phyloP scores from a whole-genome alignment of 2,888 invertebrate species.

The Drosophila mulleri region DNA sequence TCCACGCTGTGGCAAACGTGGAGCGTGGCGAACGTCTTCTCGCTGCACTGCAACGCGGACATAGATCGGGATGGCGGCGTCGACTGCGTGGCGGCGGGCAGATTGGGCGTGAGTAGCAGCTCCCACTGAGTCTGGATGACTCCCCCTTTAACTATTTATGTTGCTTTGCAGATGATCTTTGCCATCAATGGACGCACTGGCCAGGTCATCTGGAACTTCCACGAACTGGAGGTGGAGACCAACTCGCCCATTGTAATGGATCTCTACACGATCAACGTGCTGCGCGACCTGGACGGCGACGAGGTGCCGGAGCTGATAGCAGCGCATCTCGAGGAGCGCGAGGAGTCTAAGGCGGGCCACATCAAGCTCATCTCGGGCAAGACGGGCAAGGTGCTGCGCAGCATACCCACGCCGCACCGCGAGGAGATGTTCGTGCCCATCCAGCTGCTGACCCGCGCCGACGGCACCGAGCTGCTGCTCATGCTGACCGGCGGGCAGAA shows the following conservation, averaged over 20 bases:
- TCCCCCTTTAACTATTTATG: constrained; percentile 1
- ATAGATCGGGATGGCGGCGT: constrained; percentile 88
- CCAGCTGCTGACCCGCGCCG: constrained; percentile 87
- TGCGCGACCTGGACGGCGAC: constrained; percentile 90
- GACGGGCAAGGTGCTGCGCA: constrained; percentile 88
- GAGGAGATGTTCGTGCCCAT: constrained; percentile 91
- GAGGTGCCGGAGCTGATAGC: constrained; percentile 89
- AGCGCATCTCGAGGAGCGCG: constrained; percentile 88
- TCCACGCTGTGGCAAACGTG: constrained; percentile 91
- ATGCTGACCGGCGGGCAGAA: constrained; percentile 91
- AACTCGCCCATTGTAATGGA: constrained; percentile 86
- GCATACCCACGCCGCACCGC: constrained; percentile 88
- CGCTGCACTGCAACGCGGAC: constrained; percentile 90
- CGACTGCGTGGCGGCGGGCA: constrained; percentile 91
- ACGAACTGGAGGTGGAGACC: constrained; percentile 84
- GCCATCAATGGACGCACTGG: constrained; percentile 90
- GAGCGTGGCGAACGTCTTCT: constrained; percentile 90
- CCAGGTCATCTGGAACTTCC: constrained; percentile 87
- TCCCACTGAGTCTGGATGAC: not conserved
- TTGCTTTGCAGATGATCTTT: constrained; percentile 86
- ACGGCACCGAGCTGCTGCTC: constrained; percentile 88
- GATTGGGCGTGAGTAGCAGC: constrained; percentile 88
- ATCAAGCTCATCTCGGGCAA: constrained; percentile 90
- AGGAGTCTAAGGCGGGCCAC: constrained; percentile 87
- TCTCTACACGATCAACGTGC: constrained; percentile 90